Conservation (phyloP, 1,140 invertebrate genomes). For the Procambarus virginalis region DNA sequence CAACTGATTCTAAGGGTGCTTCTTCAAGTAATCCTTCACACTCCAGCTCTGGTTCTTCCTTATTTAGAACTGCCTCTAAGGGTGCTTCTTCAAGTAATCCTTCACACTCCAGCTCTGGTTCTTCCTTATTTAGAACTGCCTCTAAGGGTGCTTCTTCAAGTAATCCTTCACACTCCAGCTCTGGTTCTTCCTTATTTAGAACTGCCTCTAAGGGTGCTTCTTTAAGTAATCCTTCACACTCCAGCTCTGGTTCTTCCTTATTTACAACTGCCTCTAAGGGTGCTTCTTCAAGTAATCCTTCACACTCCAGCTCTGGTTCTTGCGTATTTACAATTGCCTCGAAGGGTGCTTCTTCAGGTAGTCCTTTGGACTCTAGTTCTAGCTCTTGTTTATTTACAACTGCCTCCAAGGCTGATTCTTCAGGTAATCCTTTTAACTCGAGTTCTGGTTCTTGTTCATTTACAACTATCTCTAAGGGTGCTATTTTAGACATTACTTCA, state of each 20-base stretch:
- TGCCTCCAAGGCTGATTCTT: no score
- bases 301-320: no score
- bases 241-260: background rate
- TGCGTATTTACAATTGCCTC: background rate
- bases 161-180: background rate
- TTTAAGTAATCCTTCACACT: background rate
- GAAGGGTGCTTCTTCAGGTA: background rate
- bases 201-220: background rate
- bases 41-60: constrained; percentile 12
- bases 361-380: background rate
- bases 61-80: background rate
- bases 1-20: background rate
- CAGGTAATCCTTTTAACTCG: no score
- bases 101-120: background rate
- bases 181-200: background rate
- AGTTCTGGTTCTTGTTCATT: no score
- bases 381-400: no score
- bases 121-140: background rate
- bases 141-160: background rate
- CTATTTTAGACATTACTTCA: no score
- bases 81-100: constrained; percentile 8
- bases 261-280: background rate
- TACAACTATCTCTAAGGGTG: no score
- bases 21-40: constrained; percentile 2
- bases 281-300: background rate